These are phyloP conservation scores for Eucidaris tribuloides DNA, from an alignment of 35 echinoderm and acorn worm species.

Conservation along the genomic window DNA sequence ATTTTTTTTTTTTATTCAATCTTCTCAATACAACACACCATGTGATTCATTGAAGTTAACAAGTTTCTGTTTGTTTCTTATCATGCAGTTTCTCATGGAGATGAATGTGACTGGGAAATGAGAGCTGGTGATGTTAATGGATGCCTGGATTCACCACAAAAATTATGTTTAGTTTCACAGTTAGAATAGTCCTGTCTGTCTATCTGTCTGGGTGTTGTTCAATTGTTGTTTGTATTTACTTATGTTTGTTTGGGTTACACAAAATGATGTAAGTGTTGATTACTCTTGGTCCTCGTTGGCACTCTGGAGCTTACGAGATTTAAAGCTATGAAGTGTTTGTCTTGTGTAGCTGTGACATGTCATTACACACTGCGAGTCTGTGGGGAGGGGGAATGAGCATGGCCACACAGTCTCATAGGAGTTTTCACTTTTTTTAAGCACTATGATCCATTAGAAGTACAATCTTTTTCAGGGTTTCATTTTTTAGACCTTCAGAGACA, in stretches of 20 bases:
- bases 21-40: background rate
- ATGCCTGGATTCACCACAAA: slow-evolving; percentile 14
- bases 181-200: background rate
- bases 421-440: too few relatives aligned
- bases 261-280: background rate
- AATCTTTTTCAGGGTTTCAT: too few relatives aligned
- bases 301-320: too few relatives aligned
- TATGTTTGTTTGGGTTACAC: background rate
- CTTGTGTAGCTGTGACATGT: too few relatives aligned
- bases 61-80: background rate
- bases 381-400: too few relatives aligned
- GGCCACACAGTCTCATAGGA: too few relatives aligned
- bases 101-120: slow-evolving; percentile 75
- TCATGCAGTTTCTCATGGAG: slow-evolving; percentile 76
- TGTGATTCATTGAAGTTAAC: too few relatives aligned
- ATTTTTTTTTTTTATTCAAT: background rate
- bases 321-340: too few relatives aligned
- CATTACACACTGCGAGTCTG: too few relatives aligned
- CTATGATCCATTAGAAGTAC: too few relatives aligned
- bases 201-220: background rate
- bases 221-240: background rate
- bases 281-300: too few relatives aligned
- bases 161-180: slow-evolving; percentile 49
- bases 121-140: slow-evolving; percentile 59
- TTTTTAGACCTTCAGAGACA: too few relatives aligned